A percentile compares a stretch with the other conserved stretches of the same genome.
phyloP scores from a whole-genome alignment of 2,797 vertebrate genomes.

The Poecile montanus region DNA sequence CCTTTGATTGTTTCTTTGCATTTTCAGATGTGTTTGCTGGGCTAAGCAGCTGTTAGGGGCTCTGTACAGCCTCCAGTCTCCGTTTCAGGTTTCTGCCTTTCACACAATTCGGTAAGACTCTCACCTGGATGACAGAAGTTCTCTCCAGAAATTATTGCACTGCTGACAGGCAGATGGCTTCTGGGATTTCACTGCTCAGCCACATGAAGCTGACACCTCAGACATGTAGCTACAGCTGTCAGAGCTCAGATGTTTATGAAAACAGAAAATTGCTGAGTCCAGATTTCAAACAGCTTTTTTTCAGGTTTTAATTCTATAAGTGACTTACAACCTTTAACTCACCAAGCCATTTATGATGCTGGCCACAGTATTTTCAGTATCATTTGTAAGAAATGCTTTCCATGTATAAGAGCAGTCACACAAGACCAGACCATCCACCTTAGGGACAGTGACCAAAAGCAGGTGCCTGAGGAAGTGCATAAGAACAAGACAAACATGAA shows the following conservation, averaged over 20 bases:
- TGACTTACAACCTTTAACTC: neutral
- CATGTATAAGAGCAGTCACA: neutral
- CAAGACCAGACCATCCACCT: neutral
- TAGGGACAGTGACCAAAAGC: neutral
- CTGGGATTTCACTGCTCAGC: neutral
- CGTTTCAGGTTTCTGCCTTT: conserved; percentile 16
- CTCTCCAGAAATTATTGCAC: neutral
- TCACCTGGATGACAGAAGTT: neutral
- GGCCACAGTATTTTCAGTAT: neutral
- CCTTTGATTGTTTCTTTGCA: neutral
- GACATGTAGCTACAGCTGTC: neutral
- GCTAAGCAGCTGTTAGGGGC: neutral
- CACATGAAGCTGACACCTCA: neutral
- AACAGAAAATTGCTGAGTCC: neutral
- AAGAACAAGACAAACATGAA: neutral
- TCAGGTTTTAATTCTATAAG: neutral
- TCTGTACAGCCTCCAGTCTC: neutral
- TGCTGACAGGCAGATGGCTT: neutral
- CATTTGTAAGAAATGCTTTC: neutral
- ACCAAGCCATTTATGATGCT: neutral
- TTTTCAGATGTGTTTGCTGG: conserved; percentile 38
- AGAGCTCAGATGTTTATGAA: neutral
- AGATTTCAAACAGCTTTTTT: neutral
- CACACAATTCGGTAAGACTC: neutral
- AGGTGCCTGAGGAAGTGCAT: neutral